These are phyloP conservation scores for Vanessa tameamea DNA, from an alignment of 1,140 invertebrate genomes.

Conservation along the genomic window DNA sequence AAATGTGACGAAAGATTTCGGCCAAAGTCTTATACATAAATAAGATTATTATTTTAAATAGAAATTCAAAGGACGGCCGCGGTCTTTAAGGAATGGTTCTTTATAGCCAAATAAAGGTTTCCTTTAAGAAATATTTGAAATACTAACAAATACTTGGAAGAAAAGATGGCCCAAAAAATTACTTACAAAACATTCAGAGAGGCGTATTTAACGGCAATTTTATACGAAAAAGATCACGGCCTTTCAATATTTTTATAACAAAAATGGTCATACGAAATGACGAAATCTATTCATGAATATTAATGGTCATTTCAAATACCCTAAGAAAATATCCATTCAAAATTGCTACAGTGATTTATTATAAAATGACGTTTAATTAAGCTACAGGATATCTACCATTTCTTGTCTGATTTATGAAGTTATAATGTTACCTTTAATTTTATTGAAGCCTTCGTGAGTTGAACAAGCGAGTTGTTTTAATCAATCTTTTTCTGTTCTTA, in stretches of 20 bases:
- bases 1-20: too few species aligned
- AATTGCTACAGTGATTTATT: constrained; percentile 44
- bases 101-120: neutral
- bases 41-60: too few species aligned
- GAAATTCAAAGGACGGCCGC: too few species aligned
- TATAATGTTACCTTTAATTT: constrained; percentile 41
- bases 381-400: constrained; percentile 41
- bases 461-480: constrained; percentile 18
- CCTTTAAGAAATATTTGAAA: neutral
- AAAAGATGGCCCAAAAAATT: neutral
- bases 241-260: neutral
- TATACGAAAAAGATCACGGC: neutral
- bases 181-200: constrained; percentile 1
- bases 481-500: constrained; percentile 16
- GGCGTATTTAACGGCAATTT: neutral
- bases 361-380: constrained; percentile 41
- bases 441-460: constrained; percentile 10
- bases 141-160: neutral
- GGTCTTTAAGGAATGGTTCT: neutral
- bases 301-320: constrained; percentile 5
- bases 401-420: constrained; percentile 45
- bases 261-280: constrained; percentile 14
- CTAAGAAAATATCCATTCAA: constrained; percentile 35
- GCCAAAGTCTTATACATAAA: too few species aligned
- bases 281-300: constrained; percentile 28